These are phyloP conservation scores for Epinephelus awoara DNA, from an alignment of 2,797 vertebrate species.

Conservation along the genomic window DNA sequence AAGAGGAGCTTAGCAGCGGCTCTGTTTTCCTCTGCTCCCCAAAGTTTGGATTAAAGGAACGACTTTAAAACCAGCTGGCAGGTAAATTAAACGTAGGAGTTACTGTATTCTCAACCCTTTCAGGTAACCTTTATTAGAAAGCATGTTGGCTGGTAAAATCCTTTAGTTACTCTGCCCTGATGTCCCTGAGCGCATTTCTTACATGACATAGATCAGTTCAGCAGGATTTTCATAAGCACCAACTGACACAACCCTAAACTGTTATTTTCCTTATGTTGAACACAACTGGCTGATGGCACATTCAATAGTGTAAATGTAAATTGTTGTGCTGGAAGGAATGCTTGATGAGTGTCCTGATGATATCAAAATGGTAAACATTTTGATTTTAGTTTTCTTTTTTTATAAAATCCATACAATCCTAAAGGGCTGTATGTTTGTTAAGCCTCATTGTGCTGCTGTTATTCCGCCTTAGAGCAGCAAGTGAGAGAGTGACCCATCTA, in stretches of 20 bases:
- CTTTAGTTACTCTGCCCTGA: neutral
- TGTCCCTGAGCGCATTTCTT: neutral
- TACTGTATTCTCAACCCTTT: neutral
- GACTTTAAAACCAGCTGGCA: neutral
- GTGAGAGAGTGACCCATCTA: constrained; percentile 26
- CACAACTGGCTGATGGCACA: constrained; percentile 23
- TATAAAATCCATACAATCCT: constrained; percentile 64
- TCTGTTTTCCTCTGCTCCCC: neutral
- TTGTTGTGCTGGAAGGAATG: constrained; percentile 3
- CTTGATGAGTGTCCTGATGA: neutral
- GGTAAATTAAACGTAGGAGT: neutral
- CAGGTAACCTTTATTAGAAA: neutral
- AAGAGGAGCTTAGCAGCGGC: neutral
- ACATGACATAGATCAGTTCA: neutral
- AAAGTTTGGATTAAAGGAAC: neutral
- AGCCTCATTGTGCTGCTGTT: constrained; percentile 42
- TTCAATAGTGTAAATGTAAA: constrained; percentile 7
- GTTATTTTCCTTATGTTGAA: neutral
- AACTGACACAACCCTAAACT: neutral
- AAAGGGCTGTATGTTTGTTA: constrained; percentile 70
- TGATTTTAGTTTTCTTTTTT: neutral
- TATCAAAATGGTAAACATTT: constrained; percentile 15
- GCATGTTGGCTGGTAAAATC: neutral
- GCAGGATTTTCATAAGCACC: neutral
- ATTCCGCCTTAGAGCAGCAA: constrained; percentile 48